Evolutionary conservation across 2,888 invertebrate species (phyloP).

Genomic region (Fabriciana adippe): DNA sequence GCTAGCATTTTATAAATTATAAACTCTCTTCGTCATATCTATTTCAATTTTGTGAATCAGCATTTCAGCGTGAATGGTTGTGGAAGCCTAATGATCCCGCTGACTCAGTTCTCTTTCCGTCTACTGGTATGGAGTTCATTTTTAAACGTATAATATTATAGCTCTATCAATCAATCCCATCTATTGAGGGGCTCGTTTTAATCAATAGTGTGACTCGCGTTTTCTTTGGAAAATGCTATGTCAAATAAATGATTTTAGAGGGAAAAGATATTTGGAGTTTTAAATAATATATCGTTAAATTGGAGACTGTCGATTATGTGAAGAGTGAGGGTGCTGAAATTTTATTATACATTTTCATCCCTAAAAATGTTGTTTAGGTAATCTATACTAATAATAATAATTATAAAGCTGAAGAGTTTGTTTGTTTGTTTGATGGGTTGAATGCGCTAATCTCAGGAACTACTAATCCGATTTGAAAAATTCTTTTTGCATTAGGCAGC

Average conservation of each 20-base stretch:
- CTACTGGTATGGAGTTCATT: constrained; percentile 5
- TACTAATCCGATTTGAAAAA: too few species aligned
- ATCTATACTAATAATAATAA: too few species aligned
- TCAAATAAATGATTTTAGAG: constrained; percentile 25
- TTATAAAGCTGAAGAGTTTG: too few species aligned
- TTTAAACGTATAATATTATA: constrained; percentile 21
- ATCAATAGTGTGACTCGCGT: constrained; percentile 38
- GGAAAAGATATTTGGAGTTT: constrained; percentile 19
- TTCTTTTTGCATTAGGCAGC: too few species aligned
- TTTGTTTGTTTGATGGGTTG: too few species aligned
- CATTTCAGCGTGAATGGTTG: constrained; percentile 7
- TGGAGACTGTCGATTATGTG: constrained; percentile 16
- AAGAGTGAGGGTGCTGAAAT: neutral
- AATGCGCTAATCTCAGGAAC: too few species aligned
- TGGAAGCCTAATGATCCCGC: constrained; percentile 8
- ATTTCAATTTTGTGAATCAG: constrained; percentile 14
- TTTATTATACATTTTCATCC: neutral
- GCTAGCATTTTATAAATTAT: neutral
- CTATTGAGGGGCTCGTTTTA: constrained; percentile 32
- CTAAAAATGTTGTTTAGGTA: too few species aligned
- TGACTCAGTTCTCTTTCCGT: constrained; percentile 8
- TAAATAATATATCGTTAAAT: constrained; percentile 8
- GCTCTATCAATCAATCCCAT: constrained; percentile 36
- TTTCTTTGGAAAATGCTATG: constrained; percentile 19
- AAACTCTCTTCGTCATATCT: neutral